phyloP scores from a whole-genome alignment of 1,140 invertebrate genomes.

The Forficula auricularia region DNA sequence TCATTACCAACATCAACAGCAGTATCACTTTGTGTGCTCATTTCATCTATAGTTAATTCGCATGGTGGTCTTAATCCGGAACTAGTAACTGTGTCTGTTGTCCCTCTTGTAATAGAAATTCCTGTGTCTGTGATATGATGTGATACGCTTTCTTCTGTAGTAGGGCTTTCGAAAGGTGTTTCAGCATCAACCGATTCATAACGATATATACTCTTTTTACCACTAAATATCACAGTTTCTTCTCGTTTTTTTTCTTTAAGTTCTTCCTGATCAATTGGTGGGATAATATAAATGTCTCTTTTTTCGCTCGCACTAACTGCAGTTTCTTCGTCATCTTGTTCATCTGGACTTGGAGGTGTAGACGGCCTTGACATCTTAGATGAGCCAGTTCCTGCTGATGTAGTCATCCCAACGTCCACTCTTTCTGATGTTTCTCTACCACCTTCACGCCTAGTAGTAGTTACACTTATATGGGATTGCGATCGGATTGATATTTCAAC shows the following conservation, averaged over 20 bases:
- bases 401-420: slow-evolving; percentile 26
- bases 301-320: slow-evolving; percentile 6
- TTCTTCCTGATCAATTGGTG: slow-evolving; percentile 15
- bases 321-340: slow-evolving; percentile 1
- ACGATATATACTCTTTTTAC: slow-evolving; percentile 28
- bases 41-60: slow-evolving; percentile 2
- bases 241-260: slow-evolving; percentile 23
- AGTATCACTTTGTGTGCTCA: slow-evolving; percentile 25
- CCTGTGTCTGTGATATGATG: slow-evolving; percentile 32
- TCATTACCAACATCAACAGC: slow-evolving; percentile 27
- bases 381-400: slow-evolving; percentile 19
- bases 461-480: slow-evolving; percentile 32
- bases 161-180: slow-evolving; percentile 23
- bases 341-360: slow-evolving; percentile 5
- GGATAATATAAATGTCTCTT: slow-evolving; percentile 22
- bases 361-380: slow-evolving; percentile 6
- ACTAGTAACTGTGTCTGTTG: slow-evolving; percentile 30
- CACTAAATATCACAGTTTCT: slow-evolving; percentile 31
- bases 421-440: slow-evolving; percentile 27
- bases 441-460: slow-evolving; percentile 23
- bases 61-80: slow-evolving; percentile 15
- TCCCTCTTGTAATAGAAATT: slow-evolving; percentile 30
- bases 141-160: slow-evolving; percentile 30
- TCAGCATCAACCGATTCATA: slow-evolving; percentile 24
- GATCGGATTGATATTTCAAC: slow-evolving; percentile 33